Percentiles rank a stretch among this genome's conserved stretches.
phyloP scores from a whole-genome alignment of 2,797 vertebrate species.

The Sciurus vulgaris region DNA sequence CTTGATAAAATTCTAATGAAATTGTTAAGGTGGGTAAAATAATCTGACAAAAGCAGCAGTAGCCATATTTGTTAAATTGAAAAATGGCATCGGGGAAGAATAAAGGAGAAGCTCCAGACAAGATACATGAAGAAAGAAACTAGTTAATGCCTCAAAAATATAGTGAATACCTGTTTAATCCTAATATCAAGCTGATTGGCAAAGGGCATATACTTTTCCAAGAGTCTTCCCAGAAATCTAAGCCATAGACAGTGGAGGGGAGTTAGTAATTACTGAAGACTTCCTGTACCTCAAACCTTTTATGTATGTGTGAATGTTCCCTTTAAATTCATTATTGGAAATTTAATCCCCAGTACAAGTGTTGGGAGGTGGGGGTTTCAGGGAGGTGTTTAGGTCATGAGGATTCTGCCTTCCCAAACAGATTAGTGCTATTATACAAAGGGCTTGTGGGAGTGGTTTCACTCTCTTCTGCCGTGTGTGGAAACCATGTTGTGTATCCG shows the following conservation, averaged over 20 bases:
- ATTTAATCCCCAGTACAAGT: background rate
- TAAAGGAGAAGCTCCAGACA: background rate
- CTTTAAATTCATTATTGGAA: background rate
- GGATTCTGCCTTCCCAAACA: background rate
- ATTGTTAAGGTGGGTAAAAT: background rate
- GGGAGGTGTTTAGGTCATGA: background rate
- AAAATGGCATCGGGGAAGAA: conserved; percentile 23
- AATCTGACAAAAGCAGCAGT: background rate
- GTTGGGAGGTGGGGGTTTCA: too few species aligned
- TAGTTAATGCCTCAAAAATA: background rate
- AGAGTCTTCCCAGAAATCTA: background rate
- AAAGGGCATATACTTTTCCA: background rate
- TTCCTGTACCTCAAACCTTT: background rate
- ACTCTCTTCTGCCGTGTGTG: background rate
- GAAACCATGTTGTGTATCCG: background rate
- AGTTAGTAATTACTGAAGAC: background rate
- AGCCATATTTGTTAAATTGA: conserved; percentile 4
- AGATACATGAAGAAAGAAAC: background rate
- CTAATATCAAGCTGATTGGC: background rate
- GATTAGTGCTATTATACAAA: too few species aligned
- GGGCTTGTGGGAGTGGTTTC: background rate
- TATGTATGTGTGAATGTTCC: background rate
- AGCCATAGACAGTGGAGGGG: background rate
- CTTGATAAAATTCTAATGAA: background rate
- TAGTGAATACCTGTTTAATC: background rate